Conservation (phyloP, 2,888 invertebrate genomes). For the Phasia obesa region DNA sequence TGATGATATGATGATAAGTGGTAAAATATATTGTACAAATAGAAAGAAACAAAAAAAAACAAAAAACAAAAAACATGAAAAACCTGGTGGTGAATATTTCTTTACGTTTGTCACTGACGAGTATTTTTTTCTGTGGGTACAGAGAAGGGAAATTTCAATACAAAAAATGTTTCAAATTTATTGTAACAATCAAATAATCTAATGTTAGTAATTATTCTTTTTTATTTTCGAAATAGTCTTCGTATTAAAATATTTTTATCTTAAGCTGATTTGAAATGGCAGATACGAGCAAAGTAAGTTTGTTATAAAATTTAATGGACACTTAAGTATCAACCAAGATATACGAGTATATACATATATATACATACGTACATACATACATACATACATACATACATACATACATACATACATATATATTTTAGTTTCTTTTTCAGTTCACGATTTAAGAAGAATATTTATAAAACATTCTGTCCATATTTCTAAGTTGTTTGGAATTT, state of each 20-base stretch:
- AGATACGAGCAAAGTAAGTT: constrained; percentile 52
- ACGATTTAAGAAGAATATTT: too few species aligned
- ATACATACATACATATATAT: too few species aligned
- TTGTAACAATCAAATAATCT: constrained; percentile 41
- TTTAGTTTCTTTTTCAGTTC: too few species aligned
- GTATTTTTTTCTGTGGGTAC: constrained; percentile 43
- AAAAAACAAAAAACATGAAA: constrained; percentile 6
- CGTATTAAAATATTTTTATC: constrained; percentile 15
- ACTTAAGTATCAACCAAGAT: constrained; percentile 30
- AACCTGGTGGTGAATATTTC: constrained; percentile 33
- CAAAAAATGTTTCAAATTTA: constrained; percentile 50
- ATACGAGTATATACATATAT: too few species aligned
- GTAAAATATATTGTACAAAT: too few species aligned
- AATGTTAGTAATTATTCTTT: constrained; percentile 55
- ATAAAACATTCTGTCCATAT: too few species aligned
- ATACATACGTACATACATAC: too few species aligned
- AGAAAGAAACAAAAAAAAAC: constrained; percentile 12
- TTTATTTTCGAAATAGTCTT: constrained; percentile 14
- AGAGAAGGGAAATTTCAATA: not conserved
- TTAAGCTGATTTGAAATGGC: constrained; percentile 40
- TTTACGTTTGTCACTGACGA: constrained; percentile 13
- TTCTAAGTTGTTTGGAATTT: too few species aligned
- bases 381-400: too few species aligned
- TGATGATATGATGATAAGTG: constrained; percentile 43
- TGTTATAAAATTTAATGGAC: constrained; percentile 56